These are phyloP conservation scores for Pica pica DNA, from an alignment of 2,113 vertebrate genomes.

Conservation along the genomic window DNA sequence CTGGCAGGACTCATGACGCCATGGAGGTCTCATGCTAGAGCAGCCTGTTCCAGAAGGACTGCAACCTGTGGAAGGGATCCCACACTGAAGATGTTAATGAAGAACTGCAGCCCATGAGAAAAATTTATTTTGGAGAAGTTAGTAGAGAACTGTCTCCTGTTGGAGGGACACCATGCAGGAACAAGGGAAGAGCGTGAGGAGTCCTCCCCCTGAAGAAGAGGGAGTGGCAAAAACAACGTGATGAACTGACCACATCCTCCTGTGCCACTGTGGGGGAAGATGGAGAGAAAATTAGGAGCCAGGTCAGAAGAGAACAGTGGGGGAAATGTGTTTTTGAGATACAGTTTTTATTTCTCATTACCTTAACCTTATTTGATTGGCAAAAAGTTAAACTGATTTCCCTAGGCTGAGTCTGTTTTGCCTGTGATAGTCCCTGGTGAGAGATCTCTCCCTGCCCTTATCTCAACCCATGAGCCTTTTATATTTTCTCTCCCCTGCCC, in stretches of 20 bases:
- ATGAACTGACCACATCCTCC: background rate
- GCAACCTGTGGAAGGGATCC: background rate
- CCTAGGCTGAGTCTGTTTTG: background rate
- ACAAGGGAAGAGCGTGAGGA: background rate
- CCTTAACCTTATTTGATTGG: background rate
- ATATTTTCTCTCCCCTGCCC: background rate
- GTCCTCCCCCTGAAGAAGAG: too few species aligned
- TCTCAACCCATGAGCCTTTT: background rate
- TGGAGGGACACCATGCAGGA: background rate
- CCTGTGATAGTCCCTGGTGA: background rate
- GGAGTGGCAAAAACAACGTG: background rate
- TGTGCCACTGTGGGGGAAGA: fast-evolving
- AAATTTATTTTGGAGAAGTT: background rate
- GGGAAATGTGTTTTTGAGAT: background rate
- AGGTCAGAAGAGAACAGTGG: background rate
- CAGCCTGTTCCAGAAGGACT: background rate
- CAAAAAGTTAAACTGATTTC: background rate
- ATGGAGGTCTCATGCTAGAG: background rate
- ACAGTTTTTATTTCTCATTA: background rate
- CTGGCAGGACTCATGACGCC: background rate
- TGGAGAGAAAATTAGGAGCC: background rate
- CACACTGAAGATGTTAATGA: background rate
- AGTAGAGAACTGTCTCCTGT: background rate
- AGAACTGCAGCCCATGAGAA: background rate
- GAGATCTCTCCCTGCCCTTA: background rate